Evolutionary conservation across 2,888 invertebrate species (phyloP), one percentile per base, ranked within the genome.

Genomic region (Chloroclystis v-ata): DNA sequence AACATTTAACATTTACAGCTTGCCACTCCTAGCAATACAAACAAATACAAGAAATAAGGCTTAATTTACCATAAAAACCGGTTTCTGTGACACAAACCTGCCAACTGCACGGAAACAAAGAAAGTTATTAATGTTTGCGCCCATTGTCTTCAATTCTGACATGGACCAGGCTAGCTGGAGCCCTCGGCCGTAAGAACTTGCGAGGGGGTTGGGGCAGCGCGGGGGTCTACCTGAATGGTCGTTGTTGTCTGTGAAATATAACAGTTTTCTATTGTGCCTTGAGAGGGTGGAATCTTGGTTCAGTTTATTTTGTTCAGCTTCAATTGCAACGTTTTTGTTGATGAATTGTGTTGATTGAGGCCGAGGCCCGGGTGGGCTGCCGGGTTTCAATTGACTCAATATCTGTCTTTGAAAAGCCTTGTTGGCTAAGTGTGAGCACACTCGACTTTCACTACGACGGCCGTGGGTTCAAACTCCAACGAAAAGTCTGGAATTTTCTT

Each of bases 41-140:
- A 20, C 5, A 47, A 30, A 0, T 5, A 11, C 30, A 4, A 11
- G 10, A 10, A 10, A 20, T 49, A 49, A 28, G 20, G 37, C 13
- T 41, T 37, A 37, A 16, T 49, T 49, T 41, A 37, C 20, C 41
- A 41, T 28, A 32, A 32, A 37, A 25, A 37, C 8, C 10, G n/a
- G 40, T 44, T 44, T 12, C 41, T 20, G 29, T 44, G 44, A 49
- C 25, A 20, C 44, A 37, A 28, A 37, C 37, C 43, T 41, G 44
- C 64, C 64, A 67, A 67, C 63, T 64, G 63, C 61, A 66, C 61
- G 64, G 70, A 73, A 80, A 84, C 82, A 84, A 83, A 82, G 84
- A 78, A 81, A 81, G 79, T 81, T 84, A 85, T 85, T 85, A 85
- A 85, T 82, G 82, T 79, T 82, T 78, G 72, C 70, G 60, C 63